Conservation (phyloP, 2,113 vertebrate genomes). For the Callithrix jacchus region DNA sequence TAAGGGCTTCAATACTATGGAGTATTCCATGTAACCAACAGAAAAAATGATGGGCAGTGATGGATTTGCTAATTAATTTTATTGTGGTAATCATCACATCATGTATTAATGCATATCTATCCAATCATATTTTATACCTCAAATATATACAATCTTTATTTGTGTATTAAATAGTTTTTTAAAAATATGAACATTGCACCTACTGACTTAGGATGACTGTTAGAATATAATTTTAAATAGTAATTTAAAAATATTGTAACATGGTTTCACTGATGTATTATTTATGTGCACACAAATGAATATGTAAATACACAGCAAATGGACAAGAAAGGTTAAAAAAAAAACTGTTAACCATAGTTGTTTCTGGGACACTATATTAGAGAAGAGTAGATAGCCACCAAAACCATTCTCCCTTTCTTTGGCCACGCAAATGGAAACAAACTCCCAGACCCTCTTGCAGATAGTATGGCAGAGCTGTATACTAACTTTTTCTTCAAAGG, state of each 20-base stretch:
- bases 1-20: background rate
- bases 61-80: background rate
- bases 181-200: background rate
- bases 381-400: background rate
- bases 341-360: background rate
- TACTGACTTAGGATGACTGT: background rate
- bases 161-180: background rate
- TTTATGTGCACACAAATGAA: background rate
- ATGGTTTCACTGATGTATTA: background rate
- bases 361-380: background rate
- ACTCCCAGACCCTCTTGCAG: background rate
- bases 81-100: background rate
- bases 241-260: background rate
- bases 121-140: background rate
- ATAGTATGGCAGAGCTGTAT: background rate
- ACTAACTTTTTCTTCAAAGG: background rate
- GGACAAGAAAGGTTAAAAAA: background rate
- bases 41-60: background rate
- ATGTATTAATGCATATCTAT: background rate
- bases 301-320: background rate
- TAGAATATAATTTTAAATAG: background rate
- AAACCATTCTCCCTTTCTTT: background rate
- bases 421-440: background rate
- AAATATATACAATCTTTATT: background rate
- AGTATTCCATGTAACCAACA: background rate